These are phyloP conservation scores for Aurelia sp. DNA, from an alignment of 30 jellyfish, hydroid and myxozoan genomes.

Conservation along the genomic window DNA sequence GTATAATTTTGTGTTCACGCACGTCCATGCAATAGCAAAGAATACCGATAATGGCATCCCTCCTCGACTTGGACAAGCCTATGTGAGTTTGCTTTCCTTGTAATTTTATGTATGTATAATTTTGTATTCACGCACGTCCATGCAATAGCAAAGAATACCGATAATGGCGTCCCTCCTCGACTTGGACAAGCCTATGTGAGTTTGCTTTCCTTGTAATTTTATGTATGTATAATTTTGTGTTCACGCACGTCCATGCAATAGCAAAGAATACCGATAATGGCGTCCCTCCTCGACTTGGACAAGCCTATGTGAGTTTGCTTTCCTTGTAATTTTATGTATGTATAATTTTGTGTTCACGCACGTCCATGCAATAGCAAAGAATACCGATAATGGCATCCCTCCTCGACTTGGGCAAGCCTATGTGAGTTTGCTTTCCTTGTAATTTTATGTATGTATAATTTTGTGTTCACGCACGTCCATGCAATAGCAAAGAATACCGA, in stretches of 20 bases:
- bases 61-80: slow-evolving; percentile 85
- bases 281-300: slow-evolving; percentile 84
- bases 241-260: too few relatives aligned
- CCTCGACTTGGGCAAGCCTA: slow-evolving; percentile 85
- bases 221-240: not conserved
- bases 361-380: too few relatives aligned
- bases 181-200: slow-evolving; percentile 83
- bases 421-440: slow-evolving; percentile 21
- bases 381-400: slow-evolving; percentile 89
- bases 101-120: not conserved
- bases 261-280: too few relatives aligned
- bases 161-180: slow-evolving; percentile 85
- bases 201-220: not conserved
- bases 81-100: slow-evolving; percentile 23
- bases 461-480: too few relatives aligned
- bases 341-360: too few relatives aligned
- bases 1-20: too few relatives aligned
- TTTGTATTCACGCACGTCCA: too few relatives aligned
- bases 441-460: not conserved
- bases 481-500: too few relatives aligned
- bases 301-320: slow-evolving; percentile 58
- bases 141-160: too few relatives aligned
- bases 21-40: too few relatives aligned
- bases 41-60: slow-evolving; percentile 92
- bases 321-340: not conserved